Percentiles rank a stretch among this genome's conserved stretches.
Evolutionary conservation across 2,113 vertebrate species (phyloP).

Genomic region (Globicephala melas): DNA sequence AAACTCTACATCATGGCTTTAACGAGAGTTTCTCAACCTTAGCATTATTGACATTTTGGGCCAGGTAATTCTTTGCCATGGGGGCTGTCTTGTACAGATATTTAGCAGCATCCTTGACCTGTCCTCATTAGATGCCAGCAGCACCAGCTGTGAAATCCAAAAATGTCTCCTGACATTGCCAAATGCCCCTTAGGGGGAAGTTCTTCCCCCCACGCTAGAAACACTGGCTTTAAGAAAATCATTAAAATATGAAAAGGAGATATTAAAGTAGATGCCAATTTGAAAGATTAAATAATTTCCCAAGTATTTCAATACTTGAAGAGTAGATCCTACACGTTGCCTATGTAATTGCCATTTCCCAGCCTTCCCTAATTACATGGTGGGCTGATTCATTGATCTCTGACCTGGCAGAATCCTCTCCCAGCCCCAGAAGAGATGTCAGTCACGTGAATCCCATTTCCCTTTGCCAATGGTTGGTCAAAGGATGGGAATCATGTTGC

Average conservation of each 20-base stretch:
- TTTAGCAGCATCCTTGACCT: background rate
- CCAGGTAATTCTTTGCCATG: background rate
- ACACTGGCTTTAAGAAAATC: background rate
- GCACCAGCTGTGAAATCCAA: background rate
- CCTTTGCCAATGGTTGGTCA: background rate
- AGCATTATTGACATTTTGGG: background rate
- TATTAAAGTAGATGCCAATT: background rate
- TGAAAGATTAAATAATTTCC: background rate
- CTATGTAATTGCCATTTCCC: background rate
- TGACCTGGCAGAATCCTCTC: background rate
- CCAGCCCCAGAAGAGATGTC: background rate
- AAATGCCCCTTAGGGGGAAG: background rate
- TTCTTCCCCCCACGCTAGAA: background rate
- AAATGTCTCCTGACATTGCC: background rate
- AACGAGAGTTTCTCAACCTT: background rate
- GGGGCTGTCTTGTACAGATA: background rate
- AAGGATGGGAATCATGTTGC: background rate
- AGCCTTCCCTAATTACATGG: background rate
- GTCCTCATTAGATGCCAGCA: background rate
- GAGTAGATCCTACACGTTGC: background rate
- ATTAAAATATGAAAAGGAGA: background rate
- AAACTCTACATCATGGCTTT: background rate
- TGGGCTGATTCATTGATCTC: background rate
- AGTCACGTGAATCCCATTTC: background rate
- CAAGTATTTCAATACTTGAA: background rate